Evolutionary conservation across 2,888 invertebrate genomes (phyloP).

Genomic region (Kuschelorhynchus macadamiae): DNA sequence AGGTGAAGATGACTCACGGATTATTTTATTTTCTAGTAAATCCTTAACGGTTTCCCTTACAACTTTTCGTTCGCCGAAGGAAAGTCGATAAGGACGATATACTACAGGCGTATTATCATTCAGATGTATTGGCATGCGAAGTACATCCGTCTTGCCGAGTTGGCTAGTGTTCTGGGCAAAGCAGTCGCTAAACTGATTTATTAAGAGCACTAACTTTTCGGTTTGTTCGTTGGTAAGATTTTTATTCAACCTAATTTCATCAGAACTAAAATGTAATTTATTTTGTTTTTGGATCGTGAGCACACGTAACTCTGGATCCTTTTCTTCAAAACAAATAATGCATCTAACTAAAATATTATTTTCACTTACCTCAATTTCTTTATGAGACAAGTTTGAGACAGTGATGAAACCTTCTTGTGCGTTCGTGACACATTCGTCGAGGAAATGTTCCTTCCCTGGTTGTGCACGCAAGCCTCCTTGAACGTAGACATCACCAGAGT

Average conservation of each 20-base stretch:
- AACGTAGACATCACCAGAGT: background rate
- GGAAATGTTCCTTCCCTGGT: background rate
- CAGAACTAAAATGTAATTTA: too few relatives aligned
- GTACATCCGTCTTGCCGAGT: constrained; percentile 1
- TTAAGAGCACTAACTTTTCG: too few relatives aligned
- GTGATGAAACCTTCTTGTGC: background rate
- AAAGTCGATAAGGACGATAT: too few relatives aligned
- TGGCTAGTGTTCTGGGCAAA: constrained; percentile 5
- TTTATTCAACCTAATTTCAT: too few relatives aligned
- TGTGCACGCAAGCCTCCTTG: background rate
- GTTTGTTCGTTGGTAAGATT: too few relatives aligned
- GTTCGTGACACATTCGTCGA: background rate
- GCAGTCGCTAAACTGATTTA: constrained; percentile 1
- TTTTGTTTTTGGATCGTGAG: too few relatives aligned
- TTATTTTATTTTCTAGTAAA: too few relatives aligned
- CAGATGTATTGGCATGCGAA: constrained; percentile 1
- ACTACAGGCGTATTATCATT: background rate
- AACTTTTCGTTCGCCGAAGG: too few relatives aligned
- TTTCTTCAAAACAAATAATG: background rate
- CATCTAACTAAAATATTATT: background rate
- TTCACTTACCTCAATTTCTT: background rate
- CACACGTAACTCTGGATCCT: too few relatives aligned
- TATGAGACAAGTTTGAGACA: background rate
- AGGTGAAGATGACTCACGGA: too few relatives aligned
- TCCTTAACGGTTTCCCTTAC: too few relatives aligned